phyloP scores from a whole-genome alignment of 2,888 invertebrate species.

The Eupithecia centaureata region DNA sequence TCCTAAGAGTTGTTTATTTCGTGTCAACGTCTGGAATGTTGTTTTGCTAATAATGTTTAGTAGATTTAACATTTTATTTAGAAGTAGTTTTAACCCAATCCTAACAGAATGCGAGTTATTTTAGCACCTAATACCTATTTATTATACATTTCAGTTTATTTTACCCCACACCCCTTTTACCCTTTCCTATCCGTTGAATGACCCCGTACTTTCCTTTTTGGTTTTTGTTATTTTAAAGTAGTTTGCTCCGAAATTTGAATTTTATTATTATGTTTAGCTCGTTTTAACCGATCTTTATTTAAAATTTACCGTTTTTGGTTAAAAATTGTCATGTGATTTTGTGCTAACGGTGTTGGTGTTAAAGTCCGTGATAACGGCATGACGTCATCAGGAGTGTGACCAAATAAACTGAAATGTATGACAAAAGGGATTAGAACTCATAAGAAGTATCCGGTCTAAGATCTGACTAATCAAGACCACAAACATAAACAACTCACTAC shows the following conservation, averaged over 20 bases:
- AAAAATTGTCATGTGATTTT: slow-evolving; percentile 61
- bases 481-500: background rate
- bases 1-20: background rate
- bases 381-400: slow-evolving; percentile 61
- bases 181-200: slow-evolving; percentile 65
- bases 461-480: slow-evolving; percentile 1
- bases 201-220: slow-evolving; percentile 39
- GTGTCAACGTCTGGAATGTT: slow-evolving; percentile 43
- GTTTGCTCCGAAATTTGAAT: slow-evolving; percentile 36
- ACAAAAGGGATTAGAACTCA: slow-evolving; percentile 46
- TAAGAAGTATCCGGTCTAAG: slow-evolving; percentile 5
- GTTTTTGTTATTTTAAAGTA: slow-evolving; percentile 38
- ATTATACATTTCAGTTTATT: slow-evolving; percentile 84
- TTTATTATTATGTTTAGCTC: slow-evolving; percentile 28
- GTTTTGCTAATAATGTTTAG: slow-evolving; percentile 51
- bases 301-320: slow-evolving; percentile 31
- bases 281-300: slow-evolving; percentile 44
- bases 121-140: slow-evolving; percentile 76
- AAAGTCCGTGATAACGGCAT: slow-evolving; percentile 62
- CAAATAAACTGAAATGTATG: slow-evolving; percentile 83
- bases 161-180: slow-evolving; percentile 54
- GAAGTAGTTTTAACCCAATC: slow-evolving; percentile 61
- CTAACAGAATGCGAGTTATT: slow-evolving; percentile 76
- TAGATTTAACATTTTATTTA: slow-evolving; percentile 51
- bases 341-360: slow-evolving; percentile 74